These are phyloP conservation scores for Coelogynopora nodosa DNA, from an alignment of 2,888 invertebrate genomes.

Conservation along the genomic window DNA sequence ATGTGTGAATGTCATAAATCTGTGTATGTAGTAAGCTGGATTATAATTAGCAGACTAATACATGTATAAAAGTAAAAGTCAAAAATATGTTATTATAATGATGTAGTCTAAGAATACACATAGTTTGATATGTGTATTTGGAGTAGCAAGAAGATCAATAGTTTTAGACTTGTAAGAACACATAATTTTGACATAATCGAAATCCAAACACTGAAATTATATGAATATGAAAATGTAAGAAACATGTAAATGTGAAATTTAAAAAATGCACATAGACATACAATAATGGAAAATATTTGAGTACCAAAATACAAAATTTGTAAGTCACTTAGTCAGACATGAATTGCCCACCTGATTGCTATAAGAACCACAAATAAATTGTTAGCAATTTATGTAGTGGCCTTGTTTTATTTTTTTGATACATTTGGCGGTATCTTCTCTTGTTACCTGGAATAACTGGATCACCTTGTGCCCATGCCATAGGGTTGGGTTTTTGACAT, in stretches of 20 bases:
- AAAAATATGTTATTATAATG: no score
- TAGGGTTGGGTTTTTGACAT: no score
- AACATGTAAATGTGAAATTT: not conserved
- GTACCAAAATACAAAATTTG: not conserved
- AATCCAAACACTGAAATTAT: not conserved
- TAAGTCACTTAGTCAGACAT: not conserved
- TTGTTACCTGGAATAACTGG: not conserved
- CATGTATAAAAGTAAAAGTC: no score
- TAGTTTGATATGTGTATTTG: no score
- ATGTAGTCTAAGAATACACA: no score
- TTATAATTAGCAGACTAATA: no score
- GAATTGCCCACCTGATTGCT: not conserved
- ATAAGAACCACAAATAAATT: not conserved
- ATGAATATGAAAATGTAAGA: not conserved
- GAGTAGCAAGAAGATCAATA: no score
- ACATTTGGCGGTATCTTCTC: not conserved
- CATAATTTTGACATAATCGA: not conserved
- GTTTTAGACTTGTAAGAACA: no score
- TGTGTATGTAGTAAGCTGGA: no score
- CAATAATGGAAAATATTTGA: not conserved
- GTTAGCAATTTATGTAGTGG: not conserved
- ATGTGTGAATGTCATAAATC: no score
- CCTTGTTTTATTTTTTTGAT: not conserved
- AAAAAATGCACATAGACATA: not conserved
- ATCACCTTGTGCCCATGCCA: not conserved